Conservation (phyloP, 2,888 invertebrate genomes). For the Harpagoxenus sublaevis region DNA sequence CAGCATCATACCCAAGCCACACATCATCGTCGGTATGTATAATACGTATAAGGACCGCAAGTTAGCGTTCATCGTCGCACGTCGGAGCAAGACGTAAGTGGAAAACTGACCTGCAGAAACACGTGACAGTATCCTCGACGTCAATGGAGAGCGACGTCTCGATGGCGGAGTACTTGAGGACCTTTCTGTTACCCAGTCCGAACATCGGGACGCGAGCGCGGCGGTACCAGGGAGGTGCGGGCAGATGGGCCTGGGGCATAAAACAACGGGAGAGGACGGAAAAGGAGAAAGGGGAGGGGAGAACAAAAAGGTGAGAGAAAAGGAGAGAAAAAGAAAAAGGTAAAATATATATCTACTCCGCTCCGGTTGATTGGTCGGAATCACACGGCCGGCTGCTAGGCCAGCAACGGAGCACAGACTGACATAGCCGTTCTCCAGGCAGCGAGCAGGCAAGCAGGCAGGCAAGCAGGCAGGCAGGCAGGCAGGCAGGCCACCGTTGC, state of each 20-base stretch:
- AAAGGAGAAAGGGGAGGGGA: constrained; percentile 17
- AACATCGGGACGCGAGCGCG: constrained; percentile 74
- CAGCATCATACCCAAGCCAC: not conserved
- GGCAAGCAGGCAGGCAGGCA: constrained; percentile 11
- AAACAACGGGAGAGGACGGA: constrained; percentile 12
- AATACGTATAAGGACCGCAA: not conserved
- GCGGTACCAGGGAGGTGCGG: constrained; percentile 32
- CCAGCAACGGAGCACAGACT: constrained; percentile 70
- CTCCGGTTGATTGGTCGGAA: constrained; percentile 52
- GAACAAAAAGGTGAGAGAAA: not conserved
- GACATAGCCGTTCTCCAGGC: constrained; percentile 73
- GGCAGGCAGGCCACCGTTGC: constrained; percentile 43
- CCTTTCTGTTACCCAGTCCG: constrained; percentile 81
- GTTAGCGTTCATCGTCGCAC: not conserved
- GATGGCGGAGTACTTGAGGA: constrained; percentile 84
- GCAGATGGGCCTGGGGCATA: constrained; percentile 45
- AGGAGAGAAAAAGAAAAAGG: not conserved
- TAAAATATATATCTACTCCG: constrained; percentile 22
- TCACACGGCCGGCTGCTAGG: constrained; percentile 44
- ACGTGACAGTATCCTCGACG: constrained; percentile 91
- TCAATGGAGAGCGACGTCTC: constrained; percentile 89
- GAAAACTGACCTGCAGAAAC: constrained; percentile 91
- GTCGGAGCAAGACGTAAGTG: not conserved
- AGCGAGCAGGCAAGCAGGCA: not conserved
- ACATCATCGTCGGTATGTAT: not conserved